Evolutionary conservation across 1,140 invertebrate species (phyloP).

Genomic region (Lordiphosa collinella): DNA sequence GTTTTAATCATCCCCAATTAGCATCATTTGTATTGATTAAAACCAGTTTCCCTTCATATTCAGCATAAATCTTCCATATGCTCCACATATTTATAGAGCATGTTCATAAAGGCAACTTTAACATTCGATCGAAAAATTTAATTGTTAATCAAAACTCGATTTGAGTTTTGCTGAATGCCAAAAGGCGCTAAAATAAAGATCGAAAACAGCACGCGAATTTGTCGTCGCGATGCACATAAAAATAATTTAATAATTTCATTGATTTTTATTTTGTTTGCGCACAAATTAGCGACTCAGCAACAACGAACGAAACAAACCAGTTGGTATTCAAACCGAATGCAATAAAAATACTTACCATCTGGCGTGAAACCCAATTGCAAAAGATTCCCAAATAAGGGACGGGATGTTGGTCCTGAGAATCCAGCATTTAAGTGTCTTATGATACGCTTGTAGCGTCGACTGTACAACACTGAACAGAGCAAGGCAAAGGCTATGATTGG

Average conservation of each 20-base stretch:
- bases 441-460: constrained; percentile 8
- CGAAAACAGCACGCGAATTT: constrained; percentile 24
- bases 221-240: constrained; percentile 23
- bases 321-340: not conserved
- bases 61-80: constrained; percentile 34
- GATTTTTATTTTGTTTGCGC: constrained; percentile 7
- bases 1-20: not conserved
- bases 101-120: constrained; percentile 16
- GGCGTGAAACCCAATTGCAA: constrained; percentile 35
- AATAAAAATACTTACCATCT: constrained; percentile 15
- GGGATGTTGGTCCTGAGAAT: constrained; percentile 18
- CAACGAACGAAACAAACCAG: constrained; percentile 12
- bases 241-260: constrained; percentile 23
- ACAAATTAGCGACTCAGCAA: constrained; percentile 2
- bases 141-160: constrained; percentile 19
- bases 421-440: constrained; percentile 15
- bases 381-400: constrained; percentile 29
- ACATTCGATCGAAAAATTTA: constrained; percentile 13
- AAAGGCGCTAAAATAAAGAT: constrained; percentile 46
- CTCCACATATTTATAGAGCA: constrained; percentile 33
- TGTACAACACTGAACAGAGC: constrained; percentile 4
- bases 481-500: constrained; percentile 5
- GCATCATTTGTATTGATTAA: not conserved
- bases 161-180: constrained; percentile 43
- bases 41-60: constrained; percentile 10